These are phyloP conservation scores for Probaryconus sp. DNA, from an alignment of 1,140 invertebrate species.

Conservation along the genomic window DNA sequence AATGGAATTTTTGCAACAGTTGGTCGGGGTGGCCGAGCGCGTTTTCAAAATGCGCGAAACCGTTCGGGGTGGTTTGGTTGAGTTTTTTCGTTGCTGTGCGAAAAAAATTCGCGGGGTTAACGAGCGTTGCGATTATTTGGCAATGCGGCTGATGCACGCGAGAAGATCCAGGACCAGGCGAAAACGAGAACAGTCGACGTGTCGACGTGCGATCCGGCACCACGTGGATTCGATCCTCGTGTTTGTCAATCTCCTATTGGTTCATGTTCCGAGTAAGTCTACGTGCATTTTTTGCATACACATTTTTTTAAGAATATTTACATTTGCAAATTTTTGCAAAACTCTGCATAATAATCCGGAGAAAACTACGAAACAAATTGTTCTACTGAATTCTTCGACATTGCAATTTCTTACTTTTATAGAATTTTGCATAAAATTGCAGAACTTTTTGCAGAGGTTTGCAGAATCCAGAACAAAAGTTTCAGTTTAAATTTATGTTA, in stretches of 20 bases:
- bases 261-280: constrained; percentile 64
- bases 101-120: not conserved
- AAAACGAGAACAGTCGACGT: constrained; percentile 31
- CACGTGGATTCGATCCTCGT: constrained; percentile 70
- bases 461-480: no score
- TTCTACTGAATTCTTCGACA: no score
- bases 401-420: no score
- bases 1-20: constrained; percentile 13
- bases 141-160: constrained; percentile 33
- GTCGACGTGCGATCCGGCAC: constrained; percentile 36
- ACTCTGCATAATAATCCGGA: no score
- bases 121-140: constrained; percentile 11
- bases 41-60: constrained; percentile 31
- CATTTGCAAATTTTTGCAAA: no score
- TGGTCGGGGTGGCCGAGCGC: not conserved
- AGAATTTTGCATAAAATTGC: no score
- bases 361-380: no score
- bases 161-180: constrained; percentile 33
- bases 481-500: no score
- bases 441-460: no score
- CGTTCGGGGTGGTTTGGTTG: constrained; percentile 10
- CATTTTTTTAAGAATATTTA: no score
- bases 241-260: constrained; percentile 57
- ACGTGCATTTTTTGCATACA: no score
- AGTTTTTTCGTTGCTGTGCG: not conserved